Base-by-base conservation (phyloP, 2,888 invertebrate species). In the Sylvicola cinctus region DNA sequence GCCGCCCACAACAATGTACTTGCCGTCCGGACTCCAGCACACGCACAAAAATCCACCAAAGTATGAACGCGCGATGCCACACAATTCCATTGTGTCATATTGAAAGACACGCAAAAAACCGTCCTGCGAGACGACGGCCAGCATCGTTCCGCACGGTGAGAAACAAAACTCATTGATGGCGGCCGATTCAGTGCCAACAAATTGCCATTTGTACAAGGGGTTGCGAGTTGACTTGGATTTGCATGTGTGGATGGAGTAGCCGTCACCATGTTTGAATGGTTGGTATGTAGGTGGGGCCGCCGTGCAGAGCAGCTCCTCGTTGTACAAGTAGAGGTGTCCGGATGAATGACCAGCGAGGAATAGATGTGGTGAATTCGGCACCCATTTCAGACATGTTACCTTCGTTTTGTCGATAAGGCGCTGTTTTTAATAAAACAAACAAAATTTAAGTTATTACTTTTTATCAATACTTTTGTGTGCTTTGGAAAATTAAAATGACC, bases 1-100 rank as follows among this genome's bases (percentile, higher is more conserved):
- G 4, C 98, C 98, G 0, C 98, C 98, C 1, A 90, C 88, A 0
- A 88, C 90, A 33, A 91, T 88, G 49, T 91, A 85, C 49, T 81
- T 78, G 31, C 85, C 81, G 57, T 98, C 95, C 0, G 93, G 93
- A 8, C 95, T 90, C 98, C 98, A 98, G 49, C 90, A 84, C 3
- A 95, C 91, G 58, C 96, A 96, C 29, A 96, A 62, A 48, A 98
- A 76, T 26, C 96, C 96, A 33, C 98, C 98, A 58, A 98, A 98
- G 59, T 96, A 98, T 45, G 95, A 95, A 42, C 91, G 70, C 41
- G 93, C 93, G 38, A 78, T 68, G 12, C 95, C 93, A 35, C 91
- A 66, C 40, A 95, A 65, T 57, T 98, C 96, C 91, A 95, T 93
- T 20, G 83, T 84, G 52, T 93, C 85, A 56, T 93, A 98, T 52